These are phyloP conservation scores for pig (Sus scrofa) DNA, from an alignment of 2,113 vertebrate genomes.

Conservation along the genomic window DNA sequence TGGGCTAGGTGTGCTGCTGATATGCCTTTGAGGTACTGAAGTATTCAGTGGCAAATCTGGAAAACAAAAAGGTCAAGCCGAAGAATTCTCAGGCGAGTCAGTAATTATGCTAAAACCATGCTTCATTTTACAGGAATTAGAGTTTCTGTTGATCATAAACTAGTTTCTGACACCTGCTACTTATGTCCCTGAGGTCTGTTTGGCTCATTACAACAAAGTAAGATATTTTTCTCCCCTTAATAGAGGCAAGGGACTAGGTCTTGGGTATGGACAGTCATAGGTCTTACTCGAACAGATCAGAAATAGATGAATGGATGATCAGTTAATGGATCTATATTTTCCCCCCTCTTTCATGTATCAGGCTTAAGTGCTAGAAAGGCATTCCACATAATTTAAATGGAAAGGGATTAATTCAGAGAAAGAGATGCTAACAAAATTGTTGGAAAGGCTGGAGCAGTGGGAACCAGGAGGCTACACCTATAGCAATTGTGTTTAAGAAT, in stretches of 20 bases:
- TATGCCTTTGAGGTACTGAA: background rate
- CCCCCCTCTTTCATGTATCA: background rate
- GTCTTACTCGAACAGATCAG: background rate
- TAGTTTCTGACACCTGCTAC: background rate
- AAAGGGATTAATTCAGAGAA: background rate
- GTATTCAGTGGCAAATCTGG: background rate
- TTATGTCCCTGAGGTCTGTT: background rate
- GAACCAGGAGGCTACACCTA: background rate
- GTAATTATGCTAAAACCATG: background rate
- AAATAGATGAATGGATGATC: background rate
- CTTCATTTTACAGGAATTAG: background rate
- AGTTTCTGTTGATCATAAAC: background rate
- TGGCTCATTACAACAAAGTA: background rate
- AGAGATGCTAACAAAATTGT: background rate
- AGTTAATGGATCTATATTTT: background rate
- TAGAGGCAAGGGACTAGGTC: background rate
- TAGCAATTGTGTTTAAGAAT: background rate
- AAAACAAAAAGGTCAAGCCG: background rate
- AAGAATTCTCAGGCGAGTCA: background rate
- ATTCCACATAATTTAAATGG: background rate
- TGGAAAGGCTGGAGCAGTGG: background rate
- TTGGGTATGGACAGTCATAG: background rate
- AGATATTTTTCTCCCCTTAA: background rate
- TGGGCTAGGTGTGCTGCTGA: background rate
- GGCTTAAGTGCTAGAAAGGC: background rate